Evolutionary conservation across 2,113 vertebrate species (phyloP), one percentile per base, ranked within the genome.

Genomic region (Pluvianellus socialis): DNA sequence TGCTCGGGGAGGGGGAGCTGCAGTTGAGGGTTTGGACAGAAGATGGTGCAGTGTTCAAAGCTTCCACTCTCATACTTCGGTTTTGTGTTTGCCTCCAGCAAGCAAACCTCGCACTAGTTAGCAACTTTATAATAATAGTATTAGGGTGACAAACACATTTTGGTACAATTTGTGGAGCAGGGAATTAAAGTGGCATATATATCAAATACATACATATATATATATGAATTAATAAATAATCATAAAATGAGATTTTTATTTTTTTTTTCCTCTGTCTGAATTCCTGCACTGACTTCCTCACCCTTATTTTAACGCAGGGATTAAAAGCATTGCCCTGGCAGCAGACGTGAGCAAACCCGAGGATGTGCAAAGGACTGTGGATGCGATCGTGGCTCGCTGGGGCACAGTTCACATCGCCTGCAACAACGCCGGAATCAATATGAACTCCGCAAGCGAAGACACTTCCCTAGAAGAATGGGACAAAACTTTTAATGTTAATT

Each of bases 361-460:
- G 53, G 98, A 98, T 58, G 97, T 98, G 80, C 98, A 98, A 86
- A 97, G 95, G 97, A 97, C 98, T 89, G 97, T 98, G 52, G 97
- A 98, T 74, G 49, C 40, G 22, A 92, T 98, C 0, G 88, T 98
- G 61, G 94, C 97, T 67, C 98, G 97, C 95, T 98, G 98, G 98
- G 98, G 98, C 80, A 91, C 93, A 6, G 32, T 98, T 56, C 97
- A 98, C 93, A 97, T 98, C 8, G 98, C 98, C 1, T 99, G 98
- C 88, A 98, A 99, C 97, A 98, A 98, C 3, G 98, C 98, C 16
- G 98, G 98, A 20, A 97, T 99, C 97, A 99, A 99, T 59, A 97
- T 98, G 97, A 99, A 98, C 96, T 99, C 98, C 9, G 97, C 98
- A 32, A 98, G 98, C 5, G 98, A 99, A 93, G 98, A 98, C 18